phyloP scores from a whole-genome alignment of 2,888 invertebrate genomes.

The Atrina japonica region DNA sequence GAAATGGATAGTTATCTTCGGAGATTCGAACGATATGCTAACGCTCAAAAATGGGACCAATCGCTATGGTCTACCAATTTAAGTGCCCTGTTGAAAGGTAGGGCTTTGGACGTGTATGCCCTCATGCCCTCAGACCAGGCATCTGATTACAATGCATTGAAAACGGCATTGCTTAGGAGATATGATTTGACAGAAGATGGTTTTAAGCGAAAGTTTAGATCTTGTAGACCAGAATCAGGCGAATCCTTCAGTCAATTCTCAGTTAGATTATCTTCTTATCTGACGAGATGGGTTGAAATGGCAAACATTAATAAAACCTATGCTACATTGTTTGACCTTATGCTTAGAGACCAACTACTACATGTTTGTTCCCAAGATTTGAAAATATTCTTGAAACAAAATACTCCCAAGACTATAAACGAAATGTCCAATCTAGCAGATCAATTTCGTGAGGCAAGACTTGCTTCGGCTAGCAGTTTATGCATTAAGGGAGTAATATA shows the following conservation, averaged over 20 bases:
- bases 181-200: slow-evolving; percentile 42
- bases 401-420: too few relatives aligned
- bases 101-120: slow-evolving; percentile 38
- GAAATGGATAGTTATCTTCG: slow-evolving; percentile 34
- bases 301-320: slow-evolving; percentile 5
- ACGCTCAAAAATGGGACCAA: slow-evolving; percentile 26
- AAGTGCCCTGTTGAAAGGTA: too few relatives aligned
- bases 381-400: too few relatives aligned
- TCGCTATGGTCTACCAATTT: too few relatives aligned
- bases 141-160: too few relatives aligned
- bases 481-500: too few relatives aligned
- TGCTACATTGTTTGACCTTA: slow-evolving; percentile 28
- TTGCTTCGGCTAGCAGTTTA: slow-evolving; percentile 29
- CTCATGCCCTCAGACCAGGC: slow-evolving; percentile 22
- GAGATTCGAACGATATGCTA: slow-evolving; percentile 34
- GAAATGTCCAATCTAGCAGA: slow-evolving; percentile 19
- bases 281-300: slow-evolving; percentile 34
- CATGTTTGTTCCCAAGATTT: too few relatives aligned
- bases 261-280: slow-evolving; percentile 31
- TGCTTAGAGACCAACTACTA: slow-evolving; percentile 33
- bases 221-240: slow-evolving; percentile 13
- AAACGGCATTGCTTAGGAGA: slow-evolving; percentile 24
- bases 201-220: too few relatives aligned
- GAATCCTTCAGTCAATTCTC: slow-evolving; percentile 32
- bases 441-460: too few relatives aligned